These are phyloP conservation scores for Lucifuga dentata DNA, from an alignment of 2,113 vertebrate species.

Conservation along the genomic window DNA sequence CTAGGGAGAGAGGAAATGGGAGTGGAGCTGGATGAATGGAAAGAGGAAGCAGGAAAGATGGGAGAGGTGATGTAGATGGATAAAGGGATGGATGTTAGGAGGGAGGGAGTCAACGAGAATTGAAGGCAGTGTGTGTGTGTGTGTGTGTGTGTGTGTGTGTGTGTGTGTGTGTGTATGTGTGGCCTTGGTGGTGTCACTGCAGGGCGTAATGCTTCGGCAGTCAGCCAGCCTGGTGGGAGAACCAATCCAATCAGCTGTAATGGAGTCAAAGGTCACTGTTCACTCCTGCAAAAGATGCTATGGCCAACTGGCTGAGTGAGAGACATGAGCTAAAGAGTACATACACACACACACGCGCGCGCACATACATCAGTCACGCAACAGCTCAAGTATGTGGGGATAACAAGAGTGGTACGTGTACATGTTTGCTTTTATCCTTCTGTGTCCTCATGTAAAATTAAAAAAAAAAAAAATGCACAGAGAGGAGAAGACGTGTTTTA, in stretches of 20 bases:
- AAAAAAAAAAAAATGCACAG: slow-evolving; percentile 11
- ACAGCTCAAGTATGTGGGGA: slow-evolving; percentile 43
- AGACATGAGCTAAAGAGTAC: slow-evolving; percentile 28
- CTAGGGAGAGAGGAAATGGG: neutral
- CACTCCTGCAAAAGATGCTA: slow-evolving; percentile 68
- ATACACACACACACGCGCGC: slow-evolving; percentile 35
- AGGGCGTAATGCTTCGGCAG: slow-evolving; percentile 49
- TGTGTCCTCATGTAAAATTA: slow-evolving; percentile 45
- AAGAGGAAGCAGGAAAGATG: neutral
- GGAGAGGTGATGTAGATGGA: neutral
- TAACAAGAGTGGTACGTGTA: slow-evolving; percentile 36
- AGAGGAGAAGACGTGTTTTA: slow-evolving; percentile 10
- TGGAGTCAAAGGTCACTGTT: slow-evolving; percentile 80
- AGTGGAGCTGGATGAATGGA: neutral
- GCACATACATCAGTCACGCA: slow-evolving; percentile 26
- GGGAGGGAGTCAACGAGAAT: slow-evolving; percentile 32
- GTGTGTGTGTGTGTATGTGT: slow-evolving; percentile 30
- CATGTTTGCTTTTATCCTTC: slow-evolving; percentile 30
- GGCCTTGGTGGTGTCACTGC: slow-evolving; percentile 38
- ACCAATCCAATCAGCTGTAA: slow-evolving; percentile 79
- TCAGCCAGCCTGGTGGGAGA: slow-evolving; percentile 39
- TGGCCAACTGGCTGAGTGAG: slow-evolving; percentile 58
- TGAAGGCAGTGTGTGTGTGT: neutral
- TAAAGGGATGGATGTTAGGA: slow-evolving; percentile 6
- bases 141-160: slow-evolving; percentile 40